A percentile compares a stretch with the other conserved stretches of the same genome.
Evolutionary conservation across 2,797 vertebrate species (phyloP).

Genomic region (Sarcoramphus papa): DNA sequence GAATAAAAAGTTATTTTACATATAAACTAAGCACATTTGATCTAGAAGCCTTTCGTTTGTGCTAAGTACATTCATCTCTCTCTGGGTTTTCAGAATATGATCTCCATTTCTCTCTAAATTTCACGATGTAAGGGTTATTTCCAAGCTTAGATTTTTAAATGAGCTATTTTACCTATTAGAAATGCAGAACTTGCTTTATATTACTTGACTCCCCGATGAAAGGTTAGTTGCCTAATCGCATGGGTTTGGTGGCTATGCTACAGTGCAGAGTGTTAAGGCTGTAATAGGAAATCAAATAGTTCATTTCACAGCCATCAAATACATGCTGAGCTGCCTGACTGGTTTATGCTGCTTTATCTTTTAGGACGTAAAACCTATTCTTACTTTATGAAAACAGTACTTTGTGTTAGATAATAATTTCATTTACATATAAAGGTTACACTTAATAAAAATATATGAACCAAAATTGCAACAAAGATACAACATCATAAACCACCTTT

Average conservation of each 20-base stretch:
- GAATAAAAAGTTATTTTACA: background rate
- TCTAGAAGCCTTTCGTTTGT: background rate
- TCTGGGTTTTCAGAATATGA: background rate
- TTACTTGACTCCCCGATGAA: constrained; percentile 11
- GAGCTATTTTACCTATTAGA: constrained; percentile 27
- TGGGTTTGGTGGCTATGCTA: constrained; percentile 30
- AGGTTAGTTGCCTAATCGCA: background rate
- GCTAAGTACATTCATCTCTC: background rate
- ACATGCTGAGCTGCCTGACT: constrained; percentile 52
- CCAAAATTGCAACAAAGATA: constrained; percentile 64
- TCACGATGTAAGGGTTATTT: background rate
- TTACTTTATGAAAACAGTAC: constrained; percentile 70
- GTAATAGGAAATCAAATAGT: constrained; percentile 69
- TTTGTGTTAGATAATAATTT: constrained; percentile 69
- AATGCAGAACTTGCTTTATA: background rate
- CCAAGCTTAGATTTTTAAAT: constrained; percentile 17
- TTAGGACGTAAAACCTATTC: constrained; percentile 64
- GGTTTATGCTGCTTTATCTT: constrained; percentile 64
- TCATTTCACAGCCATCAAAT: constrained; percentile 70
- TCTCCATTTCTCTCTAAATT: background rate
- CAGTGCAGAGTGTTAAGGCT: constrained; percentile 11
- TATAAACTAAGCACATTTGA: background rate
- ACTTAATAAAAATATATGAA: constrained; percentile 76
- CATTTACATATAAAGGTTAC: constrained; percentile 71
- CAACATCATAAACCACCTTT: constrained; percentile 61